Evolutionary conservation across 2,797 vertebrate genomes (phyloP), one percentile per base, ranked within the genome.

Genomic region (Eupleurogrammus muticus): DNA sequence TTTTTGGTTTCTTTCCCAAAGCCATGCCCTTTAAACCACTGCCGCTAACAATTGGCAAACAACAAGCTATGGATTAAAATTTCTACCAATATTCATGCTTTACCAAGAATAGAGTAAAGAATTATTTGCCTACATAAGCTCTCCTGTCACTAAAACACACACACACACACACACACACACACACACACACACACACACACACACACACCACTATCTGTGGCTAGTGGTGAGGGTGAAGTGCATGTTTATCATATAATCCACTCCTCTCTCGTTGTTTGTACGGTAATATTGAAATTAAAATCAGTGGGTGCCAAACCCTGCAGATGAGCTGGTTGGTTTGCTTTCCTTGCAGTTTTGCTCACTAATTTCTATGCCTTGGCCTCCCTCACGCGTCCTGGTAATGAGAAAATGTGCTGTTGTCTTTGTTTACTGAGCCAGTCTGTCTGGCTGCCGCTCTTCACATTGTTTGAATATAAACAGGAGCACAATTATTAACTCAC

Each of bases 401-500:
- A 93, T 93, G 91, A 92, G 93, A 92, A 91, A 91, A 92, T 90
- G 89, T 83, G 81, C 81, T 84, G 85, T 86, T 76, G 90, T 90
- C 91, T 91, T 89, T 92, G 90, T 94, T 93, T 93, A 89, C 88
- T 78, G 80, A 90, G 88, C 80, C 80, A 59, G 82, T 80, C 84
- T 81, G 80, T 86, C 85, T 91, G 90, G 86, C 86, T 87, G 85
- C 85, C 72, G 89, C 82, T 82, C 86, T 86, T 83, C 79, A 75
- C 88, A 89, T 92, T 92, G 88, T 91, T 93, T 89, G 89, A 91
- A 91, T 88, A 86, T 85, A 91, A 93, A 92, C 89, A 83, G 81
- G 74, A 87, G 87, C 65, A 53, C 77, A 89, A 91, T 90, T 82
- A 91, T 86, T 87, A 85, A 91, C 86, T 83, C 82, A 85, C 82